Base-by-base conservation (phyloP, 2,888 invertebrate genomes). In the Cheilosia grossa region DNA sequence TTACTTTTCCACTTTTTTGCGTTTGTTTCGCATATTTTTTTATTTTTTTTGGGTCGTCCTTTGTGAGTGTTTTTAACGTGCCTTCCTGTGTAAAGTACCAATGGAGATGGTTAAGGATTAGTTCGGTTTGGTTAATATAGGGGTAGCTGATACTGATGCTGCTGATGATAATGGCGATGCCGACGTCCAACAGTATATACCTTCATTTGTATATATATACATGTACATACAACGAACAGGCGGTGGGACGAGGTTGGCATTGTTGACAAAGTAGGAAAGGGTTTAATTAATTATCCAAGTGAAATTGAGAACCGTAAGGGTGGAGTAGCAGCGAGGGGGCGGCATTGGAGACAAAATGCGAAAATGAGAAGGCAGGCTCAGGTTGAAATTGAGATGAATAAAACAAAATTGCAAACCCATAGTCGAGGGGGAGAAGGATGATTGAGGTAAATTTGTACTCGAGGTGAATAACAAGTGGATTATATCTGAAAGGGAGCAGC, bases 231-330 rank as follows among this genome's bases (percentile, higher is more conserved):
- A 27, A n/a, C 17, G 15, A 24, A 24, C 13, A 30, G 33, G 6
- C 27, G 51, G 17, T 40, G 40, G 70, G 24, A 58, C 49, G 58
- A 44, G 58, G 70, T 33, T 40, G 66, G 42, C 51, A 82, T 78
- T 78, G 82, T 82, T 82, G 67, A 78, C 69, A 78, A 64, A 78
- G 47, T 40, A 82, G 73, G 61, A 73, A 82, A 82, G 83, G 83
- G 79, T 83, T 83, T 83, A 83, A 83, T 83, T 83, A 83, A 83
- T 83, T 83, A 83, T 75, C 83, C 74, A 83, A 75, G 59, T 33
- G 56, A 73, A 73, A 73, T 40, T 53, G 53, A 69, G 58, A 79
- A 44, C 61, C 40, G 49, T 51, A 40, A 69, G 33, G 10, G 42
- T 59, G 33, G 37, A 42, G 6, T 2, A 27, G 27, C 27, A 27